These are phyloP conservation scores for Lasaia peninsularis DNA, from an alignment of 1,140 invertebrate species.

Conservation along the genomic window DNA sequence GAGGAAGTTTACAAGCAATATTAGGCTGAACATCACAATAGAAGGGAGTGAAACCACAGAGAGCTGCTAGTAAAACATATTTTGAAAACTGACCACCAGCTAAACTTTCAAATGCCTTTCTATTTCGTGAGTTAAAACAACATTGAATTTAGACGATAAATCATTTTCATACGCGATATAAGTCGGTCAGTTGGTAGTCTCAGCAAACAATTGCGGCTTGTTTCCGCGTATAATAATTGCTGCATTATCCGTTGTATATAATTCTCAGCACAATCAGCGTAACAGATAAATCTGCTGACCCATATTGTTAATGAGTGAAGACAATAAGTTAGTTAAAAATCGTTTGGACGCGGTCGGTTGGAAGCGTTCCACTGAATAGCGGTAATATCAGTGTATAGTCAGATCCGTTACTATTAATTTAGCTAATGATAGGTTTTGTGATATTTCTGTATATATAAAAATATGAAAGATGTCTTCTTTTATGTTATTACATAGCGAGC, in stretches of 20 bases:
- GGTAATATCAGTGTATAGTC: slow-evolving; percentile 21
- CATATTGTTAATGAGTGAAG: slow-evolving; percentile 28
- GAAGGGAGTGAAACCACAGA: too few species aligned
- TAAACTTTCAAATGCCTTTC: background rate
- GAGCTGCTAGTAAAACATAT: background rate
- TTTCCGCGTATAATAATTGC: slow-evolving; percentile 4
- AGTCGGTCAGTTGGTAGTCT: background rate
- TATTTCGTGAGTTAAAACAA: background rate
- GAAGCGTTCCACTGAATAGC: slow-evolving; percentile 27
- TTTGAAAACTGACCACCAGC: background rate
- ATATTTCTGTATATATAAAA: background rate
- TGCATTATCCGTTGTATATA: slow-evolving; percentile 10
- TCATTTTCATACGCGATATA: background rate
- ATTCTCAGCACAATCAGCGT: slow-evolving; percentile 19
- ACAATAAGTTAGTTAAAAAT: slow-evolving; percentile 32
- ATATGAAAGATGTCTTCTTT: background rate
- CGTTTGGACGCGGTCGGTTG: slow-evolving; percentile 33
- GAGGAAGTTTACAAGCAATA: too few species aligned
- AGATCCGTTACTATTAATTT: background rate
- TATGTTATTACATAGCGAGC: too few species aligned
- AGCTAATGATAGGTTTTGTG: background rate
- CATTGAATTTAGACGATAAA: background rate
- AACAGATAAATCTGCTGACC: slow-evolving; percentile 29
- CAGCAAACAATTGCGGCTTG: background rate
- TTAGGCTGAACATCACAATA: too few species aligned